Evolutionary conservation across 2,797 vertebrate genomes (phyloP).

Genomic region (Vultur gryphus): DNA sequence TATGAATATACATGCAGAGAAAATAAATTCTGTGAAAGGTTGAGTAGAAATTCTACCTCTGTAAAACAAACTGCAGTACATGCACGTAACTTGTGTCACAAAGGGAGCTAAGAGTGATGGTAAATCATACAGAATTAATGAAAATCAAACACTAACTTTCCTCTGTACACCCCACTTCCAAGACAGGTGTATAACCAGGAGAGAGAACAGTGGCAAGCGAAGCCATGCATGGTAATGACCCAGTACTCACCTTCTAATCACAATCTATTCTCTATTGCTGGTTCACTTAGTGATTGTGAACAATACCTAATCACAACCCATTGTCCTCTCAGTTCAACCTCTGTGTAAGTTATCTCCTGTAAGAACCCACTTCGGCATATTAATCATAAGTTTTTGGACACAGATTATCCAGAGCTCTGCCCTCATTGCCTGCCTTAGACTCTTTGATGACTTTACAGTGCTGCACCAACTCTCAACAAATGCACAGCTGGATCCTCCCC

Average conservation of each 20-base stretch:
- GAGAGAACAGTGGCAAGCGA: background rate
- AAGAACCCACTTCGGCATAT: background rate
- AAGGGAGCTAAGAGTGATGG: background rate
- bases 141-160: background rate
- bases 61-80: background rate
- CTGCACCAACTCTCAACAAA: background rate
- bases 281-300: background rate
- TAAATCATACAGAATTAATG: background rate
- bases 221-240: background rate
- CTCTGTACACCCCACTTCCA: background rate
- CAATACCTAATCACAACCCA: constrained; percentile 49
- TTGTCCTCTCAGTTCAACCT: constrained; percentile 16
- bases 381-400: constrained; percentile 22
- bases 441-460: constrained; percentile 2
- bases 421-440: background rate
- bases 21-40: background rate
- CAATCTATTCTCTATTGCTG: background rate
- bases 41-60: background rate
- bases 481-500: constrained; percentile 12
- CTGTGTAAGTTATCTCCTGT: background rate
- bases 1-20: background rate
- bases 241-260: constrained; percentile 19
- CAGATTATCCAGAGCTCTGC: background rate
- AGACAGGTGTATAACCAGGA: background rate
- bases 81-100: background rate